Conservation (phyloP, 2,888 invertebrate species). For the Heteropelma amictum region DNA sequence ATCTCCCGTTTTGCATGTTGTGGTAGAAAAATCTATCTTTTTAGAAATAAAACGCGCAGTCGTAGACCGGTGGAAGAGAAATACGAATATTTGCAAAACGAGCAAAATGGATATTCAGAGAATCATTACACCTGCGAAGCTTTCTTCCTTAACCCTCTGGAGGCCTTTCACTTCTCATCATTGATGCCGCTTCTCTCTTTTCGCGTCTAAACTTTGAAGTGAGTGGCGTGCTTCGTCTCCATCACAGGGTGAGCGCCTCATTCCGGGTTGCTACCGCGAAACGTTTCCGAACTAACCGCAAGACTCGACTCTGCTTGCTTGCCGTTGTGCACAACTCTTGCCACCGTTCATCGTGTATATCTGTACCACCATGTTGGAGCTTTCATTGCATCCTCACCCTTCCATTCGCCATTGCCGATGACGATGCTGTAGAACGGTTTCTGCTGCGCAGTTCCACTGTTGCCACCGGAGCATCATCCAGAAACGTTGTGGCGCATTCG, state of each 20-base stretch:
- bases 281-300: slow-evolving; percentile 62
- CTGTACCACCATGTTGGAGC: slow-evolving; percentile 39
- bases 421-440: slow-evolving; percentile 15
- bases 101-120: slow-evolving; percentile 1
- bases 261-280: slow-evolving; percentile 59
- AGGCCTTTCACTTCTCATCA: slow-evolving; percentile 9
- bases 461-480: slow-evolving; percentile 38
- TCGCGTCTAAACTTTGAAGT: slow-evolving; percentile 63
- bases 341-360: slow-evolving; percentile 46
- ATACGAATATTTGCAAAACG: no score
- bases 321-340: slow-evolving; percentile 54
- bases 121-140: neutral
- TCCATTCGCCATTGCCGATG: slow-evolving; percentile 17
- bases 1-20: no score
- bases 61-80: neutral
- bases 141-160: neutral
- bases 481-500: slow-evolving; percentile 46
- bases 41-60: neutral
- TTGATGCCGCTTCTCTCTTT: slow-evolving; percentile 48
- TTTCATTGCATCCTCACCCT: slow-evolving; percentile 21
- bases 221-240: slow-evolving; percentile 65
- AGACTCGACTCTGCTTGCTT: slow-evolving; percentile 53
- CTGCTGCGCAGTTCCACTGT: slow-evolving; percentile 43
- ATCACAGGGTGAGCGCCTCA: slow-evolving; percentile 60
- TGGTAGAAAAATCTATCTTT: no score